Evolutionary conservation across 2,113 vertebrate species (phyloP).

Genomic region (Capra hircus): DNA sequence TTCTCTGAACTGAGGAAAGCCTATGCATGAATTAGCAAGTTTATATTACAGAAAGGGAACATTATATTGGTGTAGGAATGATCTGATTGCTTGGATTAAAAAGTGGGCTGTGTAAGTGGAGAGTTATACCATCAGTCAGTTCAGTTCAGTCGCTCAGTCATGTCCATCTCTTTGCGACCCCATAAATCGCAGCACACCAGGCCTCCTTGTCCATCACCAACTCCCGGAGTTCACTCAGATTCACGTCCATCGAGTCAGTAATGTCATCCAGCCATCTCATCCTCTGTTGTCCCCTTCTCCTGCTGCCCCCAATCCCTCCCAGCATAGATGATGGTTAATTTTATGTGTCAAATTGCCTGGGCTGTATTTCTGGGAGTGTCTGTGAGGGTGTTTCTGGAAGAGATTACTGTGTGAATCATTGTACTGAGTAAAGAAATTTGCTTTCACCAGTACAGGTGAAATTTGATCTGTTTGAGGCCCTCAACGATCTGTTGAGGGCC

Average conservation of each 20-base stretch:
- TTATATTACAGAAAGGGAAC: neutral
- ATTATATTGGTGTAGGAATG: neutral
- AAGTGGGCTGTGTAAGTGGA: neutral
- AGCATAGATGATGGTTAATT: neutral
- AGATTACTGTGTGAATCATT: neutral
- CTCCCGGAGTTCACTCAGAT: no score
- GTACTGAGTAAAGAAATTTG: neutral
- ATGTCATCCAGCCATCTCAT: no score
- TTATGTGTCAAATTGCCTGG: neutral
- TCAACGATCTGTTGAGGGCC: neutral
- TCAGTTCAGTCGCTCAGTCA: no score
- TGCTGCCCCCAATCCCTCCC: no score
- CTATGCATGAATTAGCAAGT: neutral
- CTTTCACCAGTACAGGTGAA: neutral
- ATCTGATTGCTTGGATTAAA: neutral
- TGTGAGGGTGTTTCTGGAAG: neutral
- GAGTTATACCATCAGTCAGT: neutral
- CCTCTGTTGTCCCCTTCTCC: no score
- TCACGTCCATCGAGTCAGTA: no score
- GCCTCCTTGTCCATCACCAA: no score
- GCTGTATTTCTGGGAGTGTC: neutral
- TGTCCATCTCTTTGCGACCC: no score
- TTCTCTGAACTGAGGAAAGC: neutral
- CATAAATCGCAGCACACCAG: no score
- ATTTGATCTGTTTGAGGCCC: no score